Percentiles rank a stretch among this genome's conserved stretches.
Evolutionary conservation across 2,888 invertebrate species (phyloP).

Genomic region (Cheilosia pagana): DNA sequence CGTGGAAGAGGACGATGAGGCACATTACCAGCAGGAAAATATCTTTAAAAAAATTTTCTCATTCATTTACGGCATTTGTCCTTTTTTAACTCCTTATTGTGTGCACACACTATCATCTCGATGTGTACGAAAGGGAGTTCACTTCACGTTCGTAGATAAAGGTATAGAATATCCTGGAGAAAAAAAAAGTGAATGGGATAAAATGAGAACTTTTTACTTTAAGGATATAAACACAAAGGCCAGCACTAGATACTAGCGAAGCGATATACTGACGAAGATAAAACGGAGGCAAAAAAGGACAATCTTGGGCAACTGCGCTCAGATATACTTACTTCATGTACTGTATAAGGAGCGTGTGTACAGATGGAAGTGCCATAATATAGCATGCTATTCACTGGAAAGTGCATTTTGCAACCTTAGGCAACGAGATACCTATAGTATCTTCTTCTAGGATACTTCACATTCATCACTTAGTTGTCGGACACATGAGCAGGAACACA

Average conservation of each 20-base stretch:
- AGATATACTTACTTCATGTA: slow-evolving; percentile 12
- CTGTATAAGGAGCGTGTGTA: slow-evolving; percentile 22
- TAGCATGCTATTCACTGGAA: slow-evolving; percentile 58
- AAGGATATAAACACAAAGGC: slow-evolving; percentile 58
- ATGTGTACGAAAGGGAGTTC: slow-evolving; percentile 46
- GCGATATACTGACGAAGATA: not conserved
- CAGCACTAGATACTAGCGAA: slow-evolving; percentile 3
- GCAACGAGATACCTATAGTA: slow-evolving; percentile 37
- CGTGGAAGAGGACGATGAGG: slow-evolving; percentile 8
- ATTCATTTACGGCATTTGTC: slow-evolving; percentile 29
- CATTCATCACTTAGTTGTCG: slow-evolving; percentile 63
- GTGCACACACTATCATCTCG: slow-evolving; percentile 52
- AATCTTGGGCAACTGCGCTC: slow-evolving; percentile 30
- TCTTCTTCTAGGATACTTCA: slow-evolving; percentile 55
- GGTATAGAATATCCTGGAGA: slow-evolving; percentile 2
- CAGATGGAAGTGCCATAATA: slow-evolving; percentile 52
- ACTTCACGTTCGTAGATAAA: slow-evolving; percentile 4
- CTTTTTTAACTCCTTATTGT: slow-evolving; percentile 36
- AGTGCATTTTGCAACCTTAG: slow-evolving; percentile 66
- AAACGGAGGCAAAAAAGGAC: slow-evolving; percentile 41
- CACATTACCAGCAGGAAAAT: slow-evolving; percentile 40
- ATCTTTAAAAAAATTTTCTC: slow-evolving; percentile 51
- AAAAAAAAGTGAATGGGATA: slow-evolving; percentile 63
- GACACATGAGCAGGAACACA: slow-evolving; percentile 55
- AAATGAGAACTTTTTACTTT: slow-evolving; percentile 64